Conservation (phyloP, 2,888 invertebrate genomes). For the Hemicrepidius hirtus region DNA sequence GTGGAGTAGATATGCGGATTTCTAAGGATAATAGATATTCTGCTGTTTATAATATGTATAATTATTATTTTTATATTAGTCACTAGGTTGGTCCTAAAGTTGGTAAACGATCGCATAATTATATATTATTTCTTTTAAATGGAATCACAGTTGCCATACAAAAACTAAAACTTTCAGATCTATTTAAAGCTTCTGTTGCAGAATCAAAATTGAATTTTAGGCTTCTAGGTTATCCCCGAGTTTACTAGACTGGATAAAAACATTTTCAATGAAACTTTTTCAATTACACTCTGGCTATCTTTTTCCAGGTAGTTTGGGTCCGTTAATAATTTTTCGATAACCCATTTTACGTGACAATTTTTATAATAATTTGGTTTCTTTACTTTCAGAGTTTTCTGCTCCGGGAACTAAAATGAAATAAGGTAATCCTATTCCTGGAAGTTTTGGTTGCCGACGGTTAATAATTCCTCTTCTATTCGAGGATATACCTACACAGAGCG, state of each 20-base stretch:
- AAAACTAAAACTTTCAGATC: not conserved
- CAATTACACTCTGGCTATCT: constrained; percentile 15
- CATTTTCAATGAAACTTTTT: constrained; percentile 20
- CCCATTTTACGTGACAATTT: constrained; percentile 30
- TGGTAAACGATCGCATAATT: no score
- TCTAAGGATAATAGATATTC: not conserved
- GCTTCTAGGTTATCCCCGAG: not conserved
- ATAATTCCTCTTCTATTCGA: not conserved
- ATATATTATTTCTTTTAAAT: not conserved
- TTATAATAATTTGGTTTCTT: not conserved
- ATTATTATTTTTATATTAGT: no score
- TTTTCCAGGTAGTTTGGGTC: not conserved
- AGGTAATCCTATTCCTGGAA: not conserved
- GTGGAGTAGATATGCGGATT: not conserved
- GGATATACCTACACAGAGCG: not conserved
- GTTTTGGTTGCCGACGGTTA: not conserved
- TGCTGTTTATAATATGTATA: constrained; percentile 12
- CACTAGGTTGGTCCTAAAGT: no score
- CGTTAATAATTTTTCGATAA: constrained; percentile 22
- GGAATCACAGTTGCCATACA: not conserved
- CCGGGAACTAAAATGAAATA: not conserved
- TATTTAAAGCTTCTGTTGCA: not conserved
- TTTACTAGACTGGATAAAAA: constrained; percentile 9
- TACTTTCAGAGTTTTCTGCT: not conserved
- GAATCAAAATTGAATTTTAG: constrained; percentile 2